These are phyloP conservation scores for Phenganax stokvisi DNA, from an alignment of 92 coral and sea anemone species.

Conservation along the genomic window DNA sequence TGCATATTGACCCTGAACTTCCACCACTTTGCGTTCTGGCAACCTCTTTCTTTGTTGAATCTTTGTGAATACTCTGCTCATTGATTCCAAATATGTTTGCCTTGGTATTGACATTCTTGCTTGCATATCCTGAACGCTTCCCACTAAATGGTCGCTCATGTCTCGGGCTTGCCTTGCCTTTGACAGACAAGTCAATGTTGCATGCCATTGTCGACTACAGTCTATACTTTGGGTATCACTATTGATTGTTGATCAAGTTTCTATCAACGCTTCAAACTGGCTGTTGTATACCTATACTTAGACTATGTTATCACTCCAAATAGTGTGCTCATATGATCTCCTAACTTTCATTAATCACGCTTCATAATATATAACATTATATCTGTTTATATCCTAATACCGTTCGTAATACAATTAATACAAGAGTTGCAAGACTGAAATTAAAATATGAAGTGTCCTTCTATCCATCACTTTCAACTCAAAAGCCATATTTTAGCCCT, in stretches of 20 bases:
- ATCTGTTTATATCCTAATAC: no score
- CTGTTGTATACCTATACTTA: no score
- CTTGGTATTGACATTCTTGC: slow-evolving; percentile 63
- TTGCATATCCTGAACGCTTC: slow-evolving; percentile 54
- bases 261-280: no score
- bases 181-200: slow-evolving; percentile 61
- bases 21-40: slow-evolving; percentile 37
- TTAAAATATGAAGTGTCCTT: not conserved
- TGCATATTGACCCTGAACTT: slow-evolving; percentile 46
- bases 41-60: not conserved
- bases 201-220: slow-evolving; percentile 6
- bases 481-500: not conserved
- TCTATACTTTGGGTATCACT: no score
- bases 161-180: slow-evolving; percentile 75
- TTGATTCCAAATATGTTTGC: slow-evolving; percentile 76
- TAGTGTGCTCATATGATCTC: no score
- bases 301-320: no score
- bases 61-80: slow-evolving; percentile 55
- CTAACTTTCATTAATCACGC: no score
- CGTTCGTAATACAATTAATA: not conserved
- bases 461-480: not conserved
- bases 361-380: no score
- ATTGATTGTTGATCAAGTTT: no score
- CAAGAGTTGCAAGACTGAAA: not conserved
- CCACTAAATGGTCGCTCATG: slow-evolving; percentile 86